Evolutionary conservation across 2,888 invertebrate genomes (phyloP), one percentile per base, ranked within the genome.

Genomic region (Drosophila infuscata): DNA sequence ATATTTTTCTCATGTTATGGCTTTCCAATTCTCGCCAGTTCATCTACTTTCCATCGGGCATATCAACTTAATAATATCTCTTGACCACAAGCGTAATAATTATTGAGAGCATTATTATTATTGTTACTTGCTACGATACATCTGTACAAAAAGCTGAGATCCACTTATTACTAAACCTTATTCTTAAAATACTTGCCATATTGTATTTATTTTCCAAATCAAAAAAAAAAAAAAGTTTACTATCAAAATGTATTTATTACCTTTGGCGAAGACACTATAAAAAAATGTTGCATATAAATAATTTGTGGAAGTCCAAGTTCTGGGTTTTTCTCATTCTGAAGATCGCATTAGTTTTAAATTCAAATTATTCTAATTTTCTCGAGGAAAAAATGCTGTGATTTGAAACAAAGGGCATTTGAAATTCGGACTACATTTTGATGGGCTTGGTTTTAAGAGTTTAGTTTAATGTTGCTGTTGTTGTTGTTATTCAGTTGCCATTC

Each of bases 401-500:
- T 41, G 9, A 20, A 43, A 60, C 20, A 41, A 54, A 73, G 73
- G 12, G 76, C 64, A 74, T 61, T 6, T 2, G 9, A 29, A 20
- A 15, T 35, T 70, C 70, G 65, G 20, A 32, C 2, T 36, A 8
- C 11, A 12, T 49, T 52, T 12, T 12, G n/a, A 52, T 8, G 43
- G 38, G 15, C 3, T n/a, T 17, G 7, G 8, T 52, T 29, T 41
- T 36, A 7, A 49, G n/a, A 11, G 36, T 36, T 53, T 38, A 38
- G 33, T 17, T 56, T 54, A 29, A 48, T 68, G 57, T 52, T 60
- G 57, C 46, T 60, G 54, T 49, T 74, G 64, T 53, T 64, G 52
- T 65, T 68, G 46, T 60, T 33, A 63, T 53, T 74, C 41, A 33
- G 38, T 33, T 71, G 38, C 30, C 25, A 49, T 75, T 74, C 33